Evolutionary conservation across 2,113 vertebrate species (phyloP).

Genomic region (Hippocampus zosterae): DNA sequence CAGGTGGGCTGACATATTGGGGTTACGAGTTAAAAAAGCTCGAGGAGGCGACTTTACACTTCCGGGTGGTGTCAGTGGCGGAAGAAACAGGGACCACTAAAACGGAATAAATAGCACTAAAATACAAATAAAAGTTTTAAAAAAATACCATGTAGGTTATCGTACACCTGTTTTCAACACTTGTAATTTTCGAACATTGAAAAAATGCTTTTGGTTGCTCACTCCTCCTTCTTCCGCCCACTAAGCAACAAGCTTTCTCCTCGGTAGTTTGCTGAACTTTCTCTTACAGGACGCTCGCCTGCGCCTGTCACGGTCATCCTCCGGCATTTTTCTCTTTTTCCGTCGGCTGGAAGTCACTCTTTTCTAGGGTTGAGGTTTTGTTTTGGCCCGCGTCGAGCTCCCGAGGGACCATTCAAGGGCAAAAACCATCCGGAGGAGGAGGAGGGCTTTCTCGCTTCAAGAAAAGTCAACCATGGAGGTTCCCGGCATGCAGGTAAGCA

Average conservation of each 20-base stretch:
- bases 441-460: constrained; percentile 39
- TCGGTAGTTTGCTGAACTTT: neutral
- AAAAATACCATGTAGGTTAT: neutral
- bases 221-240: neutral
- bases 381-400: neutral
- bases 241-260: neutral
- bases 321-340: neutral
- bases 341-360: neutral
- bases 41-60: no score
- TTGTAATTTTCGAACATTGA: neutral
- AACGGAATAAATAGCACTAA: neutral
- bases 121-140: neutral
- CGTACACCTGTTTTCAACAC: neutral
- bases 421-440: constrained; percentile 45
- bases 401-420: neutral
- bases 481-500: constrained; percentile 68
- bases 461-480: constrained; percentile 61
- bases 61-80: neutral
- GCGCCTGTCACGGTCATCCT: neutral
- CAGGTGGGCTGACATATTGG: no score
- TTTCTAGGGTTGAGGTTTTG: neutral
- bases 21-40: neutral
- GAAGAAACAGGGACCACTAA: neutral
- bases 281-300: neutral
- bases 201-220: neutral